phyloP scores from a whole-genome alignment of 2,797 vertebrate genomes.

The Chiropotes sagulatus region DNA sequence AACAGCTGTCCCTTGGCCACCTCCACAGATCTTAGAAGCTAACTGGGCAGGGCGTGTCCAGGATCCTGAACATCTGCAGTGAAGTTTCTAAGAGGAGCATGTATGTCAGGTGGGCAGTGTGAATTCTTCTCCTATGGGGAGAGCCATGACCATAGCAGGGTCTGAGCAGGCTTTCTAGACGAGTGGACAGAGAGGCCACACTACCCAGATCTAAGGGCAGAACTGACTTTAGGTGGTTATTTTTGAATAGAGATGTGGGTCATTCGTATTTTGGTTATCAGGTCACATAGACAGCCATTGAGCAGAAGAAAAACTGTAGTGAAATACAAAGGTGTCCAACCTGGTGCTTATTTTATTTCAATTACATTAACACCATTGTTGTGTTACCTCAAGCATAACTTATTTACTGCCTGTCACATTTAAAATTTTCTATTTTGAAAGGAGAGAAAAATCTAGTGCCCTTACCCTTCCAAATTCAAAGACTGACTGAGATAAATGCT shows the following conservation, averaged over 20 bases:
- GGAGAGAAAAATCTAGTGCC: neutral
- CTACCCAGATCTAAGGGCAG: neutral
- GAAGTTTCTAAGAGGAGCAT: neutral
- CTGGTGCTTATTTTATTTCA: constrained; percentile 6
- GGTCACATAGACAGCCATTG: neutral
- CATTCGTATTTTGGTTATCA: neutral
- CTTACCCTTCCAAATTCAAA: neutral
- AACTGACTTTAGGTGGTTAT: neutral
- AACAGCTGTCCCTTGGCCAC: neutral
- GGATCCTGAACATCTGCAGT: neutral
- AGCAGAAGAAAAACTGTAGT: neutral
- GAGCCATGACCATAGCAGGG: neutral
- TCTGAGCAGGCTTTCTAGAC: neutral
- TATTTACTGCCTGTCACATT: neutral
- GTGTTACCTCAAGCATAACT: neutral
- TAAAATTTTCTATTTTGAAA: constrained; percentile 50
- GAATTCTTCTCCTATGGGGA: neutral
- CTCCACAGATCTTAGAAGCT: neutral
- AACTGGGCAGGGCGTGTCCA: neutral
- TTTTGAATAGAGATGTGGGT: neutral
- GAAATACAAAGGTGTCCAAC: neutral
- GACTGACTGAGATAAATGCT: constrained; percentile 40
- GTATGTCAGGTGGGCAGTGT: too few species aligned
- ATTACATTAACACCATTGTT: neutral
- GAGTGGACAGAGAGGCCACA: neutral